These are phyloP conservation scores for Drymonia ruficornis DNA, from an alignment of 2,888 invertebrate species.

Conservation along the genomic window DNA sequence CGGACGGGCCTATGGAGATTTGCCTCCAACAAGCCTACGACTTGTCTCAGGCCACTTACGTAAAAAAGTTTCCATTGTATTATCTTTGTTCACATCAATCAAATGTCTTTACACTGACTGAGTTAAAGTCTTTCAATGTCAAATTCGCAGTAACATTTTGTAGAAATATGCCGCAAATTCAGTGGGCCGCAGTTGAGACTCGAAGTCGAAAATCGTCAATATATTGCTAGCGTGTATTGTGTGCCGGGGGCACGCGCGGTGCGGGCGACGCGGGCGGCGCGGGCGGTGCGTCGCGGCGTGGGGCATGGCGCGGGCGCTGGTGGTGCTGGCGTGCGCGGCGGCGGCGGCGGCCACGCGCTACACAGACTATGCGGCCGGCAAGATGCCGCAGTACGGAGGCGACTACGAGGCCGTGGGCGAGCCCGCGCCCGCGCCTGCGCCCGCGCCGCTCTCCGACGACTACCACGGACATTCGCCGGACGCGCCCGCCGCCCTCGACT, in stretches of 20 bases:
- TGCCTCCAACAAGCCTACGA: too few species aligned
- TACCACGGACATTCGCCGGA: slow-evolving; percentile 62
- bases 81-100: slow-evolving; percentile 12
- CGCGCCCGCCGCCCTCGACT: slow-evolving; percentile 60
- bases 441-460: slow-evolving; percentile 45
- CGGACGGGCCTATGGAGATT: too few species aligned
- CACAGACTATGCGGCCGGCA: slow-evolving; percentile 61
- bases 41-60: neutral
- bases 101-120: slow-evolving; percentile 28
- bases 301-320: slow-evolving; percentile 27
- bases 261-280: slow-evolving; percentile 13
- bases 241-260: slow-evolving; percentile 13
- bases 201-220: slow-evolving; percentile 22
- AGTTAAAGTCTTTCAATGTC: slow-evolving; percentile 51
- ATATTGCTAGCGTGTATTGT: slow-evolving; percentile 16
- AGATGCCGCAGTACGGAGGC: slow-evolving; percentile 66
- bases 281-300: slow-evolving; percentile 15
- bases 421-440: too few species aligned
- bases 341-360: slow-evolving; percentile 48
- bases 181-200: slow-evolving; percentile 30
- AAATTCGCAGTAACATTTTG: slow-evolving; percentile 69
- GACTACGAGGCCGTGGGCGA: slow-evolving; percentile 51
- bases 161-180: slow-evolving; percentile 60
- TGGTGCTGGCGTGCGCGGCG: slow-evolving; percentile 46
- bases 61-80: too few species aligned